Base-by-base conservation (phyloP, 2,113 vertebrate genomes). In the Phrynosoma platyrhinos region DNA sequence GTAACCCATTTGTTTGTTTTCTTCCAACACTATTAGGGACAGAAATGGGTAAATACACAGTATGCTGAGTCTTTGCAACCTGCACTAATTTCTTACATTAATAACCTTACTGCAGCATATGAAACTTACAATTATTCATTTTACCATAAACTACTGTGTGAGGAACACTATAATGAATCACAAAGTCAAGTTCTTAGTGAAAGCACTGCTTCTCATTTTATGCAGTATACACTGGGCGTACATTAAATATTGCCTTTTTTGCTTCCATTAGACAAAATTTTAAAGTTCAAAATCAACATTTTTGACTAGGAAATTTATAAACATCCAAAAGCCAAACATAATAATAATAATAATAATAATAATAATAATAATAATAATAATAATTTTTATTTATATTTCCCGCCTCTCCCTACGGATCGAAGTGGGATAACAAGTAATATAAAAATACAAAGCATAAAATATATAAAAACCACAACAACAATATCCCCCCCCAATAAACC, bases 11-110 rank as follows among this genome's bases (percentile, higher is more conserved):
- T 92, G 80, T 83, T 58, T 53, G 42, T 93, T 90, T 94, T 88
- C 25, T 30, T 74, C 82, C 23, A 87, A 74, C 47, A 88, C 74
- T 87, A 91, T 88, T 64, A 87, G 87, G 84, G 92, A 87, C 82
- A 86, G 71, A 90, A 93, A 91, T 85, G 89, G 75, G 91, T 92
- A 84, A 91, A 86, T 71, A 83, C 64, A 83, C 4, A 76, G 88
- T 84, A 40, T 82, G 20, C 64, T 76, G 47, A 25, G 42, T 85
- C 88, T 84, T 0, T 78, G 76, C 53, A 94, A 90, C 77, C 83
- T 81, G 69, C 88, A 94, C 90, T 85, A 85, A 92, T 91, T 86
- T 94, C 92, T 87, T 94, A 85, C 84, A 47, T 91, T 94, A 90
- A 90, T 76, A 93, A 86, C 30, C 82, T 87, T 55, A 83, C 10